Percentiles rank a stretch among this genome's conserved stretches.
Conservation (phyloP, 2,797 vertebrate species). For the Pseudomugil gertrudae region DNA sequence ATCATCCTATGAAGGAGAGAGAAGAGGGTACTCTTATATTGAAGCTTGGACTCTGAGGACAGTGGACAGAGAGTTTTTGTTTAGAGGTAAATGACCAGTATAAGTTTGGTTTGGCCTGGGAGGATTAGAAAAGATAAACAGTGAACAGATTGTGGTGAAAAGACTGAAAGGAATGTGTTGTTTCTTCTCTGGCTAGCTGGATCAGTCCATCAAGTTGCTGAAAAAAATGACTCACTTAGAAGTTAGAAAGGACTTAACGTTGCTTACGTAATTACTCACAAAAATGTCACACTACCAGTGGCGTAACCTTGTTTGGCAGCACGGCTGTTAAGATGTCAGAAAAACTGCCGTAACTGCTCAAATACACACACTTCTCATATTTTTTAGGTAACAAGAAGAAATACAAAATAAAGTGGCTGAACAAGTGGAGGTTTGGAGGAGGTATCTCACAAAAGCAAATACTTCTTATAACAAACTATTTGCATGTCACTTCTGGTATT, state of each 20-base stretch:
- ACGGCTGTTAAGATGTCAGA: constrained; percentile 4
- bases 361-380: constrained; percentile 21
- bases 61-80: constrained; percentile 38
- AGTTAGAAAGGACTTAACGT: constrained; percentile 5
- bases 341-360: background rate
- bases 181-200: constrained; percentile 19
- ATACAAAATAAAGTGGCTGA: constrained; percentile 29
- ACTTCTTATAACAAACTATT: background rate
- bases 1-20: constrained; percentile 66
- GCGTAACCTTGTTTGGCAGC: background rate
- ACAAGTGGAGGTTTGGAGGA: background rate
- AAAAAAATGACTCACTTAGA: constrained; percentile 5
- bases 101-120: constrained; percentile 37
- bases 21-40: constrained; percentile 47
- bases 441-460: background rate
- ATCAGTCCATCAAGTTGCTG: constrained; percentile 5
- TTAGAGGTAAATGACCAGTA: constrained; percentile 53
- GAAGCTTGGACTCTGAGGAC: constrained; percentile 45
- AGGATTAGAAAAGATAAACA: constrained; percentile 54
- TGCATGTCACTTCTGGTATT: background rate
- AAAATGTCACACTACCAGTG: constrained; percentile 15
- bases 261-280: background rate
- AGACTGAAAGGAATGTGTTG: constrained; percentile 22
- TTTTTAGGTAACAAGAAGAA: constrained; percentile 3
- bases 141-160: constrained; percentile 42